Base-by-base conservation (phyloP, 2,797 vertebrate genomes). In the Halcyon smyrnensis region DNA sequence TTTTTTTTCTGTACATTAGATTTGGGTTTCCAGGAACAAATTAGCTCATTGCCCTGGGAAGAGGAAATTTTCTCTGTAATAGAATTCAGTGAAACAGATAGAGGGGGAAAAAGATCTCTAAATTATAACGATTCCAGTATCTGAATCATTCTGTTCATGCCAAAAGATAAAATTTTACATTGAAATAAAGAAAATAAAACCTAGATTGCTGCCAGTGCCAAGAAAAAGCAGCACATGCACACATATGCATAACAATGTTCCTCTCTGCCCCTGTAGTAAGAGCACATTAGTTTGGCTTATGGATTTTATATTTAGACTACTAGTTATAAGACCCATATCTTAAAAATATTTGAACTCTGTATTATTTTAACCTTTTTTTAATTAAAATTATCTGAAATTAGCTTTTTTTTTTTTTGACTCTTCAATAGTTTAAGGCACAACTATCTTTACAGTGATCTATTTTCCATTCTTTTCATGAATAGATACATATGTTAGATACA, bases 341-440 rank as follows among this genome's bases (percentile, higher is more conserved):
- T 87, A 7, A 68, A 78, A 92, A 53, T 67, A 54, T 84, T 65
- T 84, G 59, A 89, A 46, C 28, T 69, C 21, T 85, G 30, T 95
- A 87, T 89, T 91, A 73, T 90, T 95, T 92, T 95, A 91, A 78
- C 1, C 6, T 71, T 94, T 85, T 86, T 53, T 20, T 63, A 71
- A 95, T 90, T 65, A 84, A 89, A 93, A 85, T 78, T 62, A 73
- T 70, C 41, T 89, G 78, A 92, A 85, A 89, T 75, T n/a, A 90
- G 39, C 30, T 41, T 16, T 9, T 54, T 60, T 54, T 62, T 48
- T 39, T 54, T 27, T 23, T 59, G 56, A 54, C 17, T 93, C 41
- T 90, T 83, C 62, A 62, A n/a, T 95, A 91, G 74, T 80, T 89
- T 74, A 78, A 95, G 68, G 30, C 2, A 2, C 2, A 0, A n/a